Evolutionary conservation across 2,888 invertebrate species (phyloP), one percentile per base, ranked within the genome.

Genomic region (Copidosoma aretas): DNA sequence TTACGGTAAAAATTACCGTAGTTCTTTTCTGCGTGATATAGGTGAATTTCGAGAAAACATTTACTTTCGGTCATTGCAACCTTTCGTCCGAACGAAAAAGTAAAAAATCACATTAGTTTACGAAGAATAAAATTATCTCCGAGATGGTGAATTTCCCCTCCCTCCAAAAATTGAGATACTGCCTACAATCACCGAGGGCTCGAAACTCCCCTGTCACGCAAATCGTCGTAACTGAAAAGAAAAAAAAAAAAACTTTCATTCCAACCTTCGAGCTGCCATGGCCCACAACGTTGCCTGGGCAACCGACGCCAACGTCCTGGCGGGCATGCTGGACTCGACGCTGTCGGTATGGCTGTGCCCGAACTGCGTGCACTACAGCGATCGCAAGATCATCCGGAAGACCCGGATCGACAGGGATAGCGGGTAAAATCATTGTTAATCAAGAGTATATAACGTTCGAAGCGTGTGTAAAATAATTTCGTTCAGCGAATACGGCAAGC

Each of bases 401-500:
- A 85, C 85, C 0, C 79, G 84, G 62, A 80, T 85, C 24, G 83
- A 84, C 59, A 84, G 81, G 70, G 85, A 86, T 68, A 84, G 82
- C 64, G 84, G 84, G 86, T 85, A 57, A 17, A 32, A 60, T 51
- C 19, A 60, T 60, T 60, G 52, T 19, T 19, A 19, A 52, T 8
- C 4, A 46, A 52, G 19, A n/a, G 1, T 5, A 52, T 19, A 21
- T 19, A 10, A 12, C 19, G n/a, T 3, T 2, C 5, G 21, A 4
- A 21, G n/a, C n/a, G 10, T n/a, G 10, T 39, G 46, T 21, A n/a
- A 24, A 46, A 12, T 49, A 1, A 32, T 12, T 49, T 39, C 1
- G 57, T 21, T 53, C 43, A 94, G 93, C 73, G 96, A 97, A 82
- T 90, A 95, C 76, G 97, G 97, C 2, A 91, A 94, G 77, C 92